Evolutionary conservation across 2,113 vertebrate species (phyloP), one percentile per base, ranked within the genome.

Genomic region (Lontra canadensis): DNA sequence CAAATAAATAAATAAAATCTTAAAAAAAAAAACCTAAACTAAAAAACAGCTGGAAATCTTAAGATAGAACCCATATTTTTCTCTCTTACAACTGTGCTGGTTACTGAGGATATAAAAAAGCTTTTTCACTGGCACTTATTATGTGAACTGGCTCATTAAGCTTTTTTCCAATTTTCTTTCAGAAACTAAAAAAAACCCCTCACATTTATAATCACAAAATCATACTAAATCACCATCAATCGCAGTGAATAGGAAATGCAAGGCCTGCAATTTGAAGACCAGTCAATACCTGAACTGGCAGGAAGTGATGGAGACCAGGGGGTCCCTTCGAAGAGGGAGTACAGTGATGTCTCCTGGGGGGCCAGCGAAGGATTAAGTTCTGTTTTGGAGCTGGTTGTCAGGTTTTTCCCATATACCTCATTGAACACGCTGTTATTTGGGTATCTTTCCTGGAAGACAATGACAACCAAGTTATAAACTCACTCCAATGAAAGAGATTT

Each of bases 241-340:
- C 12, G 49, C 21, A 31, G 63, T 61, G 14, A 26, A 78, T 0
- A 42, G 13, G 55, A 55, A 86, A 88, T 15, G n/a, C 4, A 90
- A 95, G 3, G n/a, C 47, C 65, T 93, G 8, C 21, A 73, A 73
- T 21, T 52, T 34, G 96, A 86, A 86, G 59, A 84, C 12, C 12
- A 91, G 71, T 9, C 34, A 94, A 97, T 99, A 99, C 99, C 99
- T 98, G 99, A 99, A 98, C 99, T 99, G 98, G 99, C 99, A 88
- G 99, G 99, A 96, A 99, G 99, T 76, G 99, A 99, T 57, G 99
- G 99, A 88, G 99, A 99, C 99, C 99, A 99, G 0, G 99, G 99
- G 29, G 99, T 99, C 97, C 99, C 99, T 98, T 99, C 99, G 97
- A 99, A 99, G 87, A 99, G 99, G 39, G 99, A 99, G 98, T 99